Conservation (phyloP, 2,888 invertebrate genomes). For the Campoplex capitator region DNA sequence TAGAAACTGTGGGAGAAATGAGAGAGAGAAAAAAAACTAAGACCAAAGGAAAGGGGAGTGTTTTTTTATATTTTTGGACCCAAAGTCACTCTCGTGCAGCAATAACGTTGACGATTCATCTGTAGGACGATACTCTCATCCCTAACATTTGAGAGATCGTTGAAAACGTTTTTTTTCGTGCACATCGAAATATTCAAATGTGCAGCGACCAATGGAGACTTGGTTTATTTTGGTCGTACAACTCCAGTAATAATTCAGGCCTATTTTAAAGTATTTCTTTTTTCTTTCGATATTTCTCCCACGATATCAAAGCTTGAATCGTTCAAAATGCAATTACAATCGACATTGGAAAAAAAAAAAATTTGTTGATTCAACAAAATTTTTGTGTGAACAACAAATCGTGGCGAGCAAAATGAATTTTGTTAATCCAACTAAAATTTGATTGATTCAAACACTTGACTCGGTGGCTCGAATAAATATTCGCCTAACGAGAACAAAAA, state of each 20-base stretch:
- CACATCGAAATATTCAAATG: not conserved
- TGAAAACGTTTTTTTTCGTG: not conserved
- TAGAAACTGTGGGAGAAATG: conserved; percentile 23
- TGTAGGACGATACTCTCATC: not conserved
- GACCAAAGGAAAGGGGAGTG: conserved; percentile 25
- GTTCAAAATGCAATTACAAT: too few relatives aligned
- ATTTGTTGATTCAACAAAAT: too few relatives aligned
- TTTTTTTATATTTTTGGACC: conserved; percentile 24
- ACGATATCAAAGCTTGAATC: not conserved
- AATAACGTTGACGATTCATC: conserved; percentile 19
- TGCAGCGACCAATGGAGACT: not conserved
- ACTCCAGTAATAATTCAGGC: not conserved
- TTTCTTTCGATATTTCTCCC: not conserved
- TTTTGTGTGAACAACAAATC: too few relatives aligned
- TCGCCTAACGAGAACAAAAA: too few relatives aligned
- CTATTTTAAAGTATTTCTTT: not conserved
- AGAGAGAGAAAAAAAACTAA: conserved; percentile 33
- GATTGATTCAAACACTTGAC: too few relatives aligned
- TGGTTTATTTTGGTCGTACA: not conserved
- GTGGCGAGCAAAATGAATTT: too few relatives aligned
- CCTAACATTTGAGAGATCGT: not conserved
- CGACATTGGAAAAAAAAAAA: too few relatives aligned
- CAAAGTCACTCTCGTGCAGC: not conserved
- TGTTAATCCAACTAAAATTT: too few relatives aligned
- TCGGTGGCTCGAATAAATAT: too few relatives aligned